These are phyloP conservation scores for Sympetrum striolatum DNA, from an alignment of 2,888 invertebrate genomes.

Conservation along the genomic window DNA sequence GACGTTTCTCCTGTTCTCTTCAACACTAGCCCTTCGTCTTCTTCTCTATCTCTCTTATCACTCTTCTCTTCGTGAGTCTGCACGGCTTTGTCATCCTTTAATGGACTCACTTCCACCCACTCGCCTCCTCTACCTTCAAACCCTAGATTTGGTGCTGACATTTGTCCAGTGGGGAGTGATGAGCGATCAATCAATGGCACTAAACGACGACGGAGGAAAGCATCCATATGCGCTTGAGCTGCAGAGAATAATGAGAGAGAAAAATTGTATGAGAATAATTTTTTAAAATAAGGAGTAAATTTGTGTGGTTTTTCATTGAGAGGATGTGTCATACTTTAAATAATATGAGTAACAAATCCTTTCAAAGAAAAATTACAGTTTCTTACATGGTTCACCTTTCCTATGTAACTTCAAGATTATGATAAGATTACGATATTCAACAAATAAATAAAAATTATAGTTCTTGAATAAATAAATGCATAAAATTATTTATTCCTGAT, in stretches of 20 bases:
- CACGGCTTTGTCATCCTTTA: conserved; percentile 48
- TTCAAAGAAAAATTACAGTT: no score
- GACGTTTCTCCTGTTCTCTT: neutral
- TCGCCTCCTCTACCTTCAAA: conserved; percentile 8
- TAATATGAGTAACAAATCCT: no score
- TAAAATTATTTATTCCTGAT: no score
- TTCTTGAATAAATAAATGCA: no score
- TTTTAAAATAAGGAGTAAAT: neutral
- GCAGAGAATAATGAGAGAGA: neutral
- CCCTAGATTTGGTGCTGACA: neutral
- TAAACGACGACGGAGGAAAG: conserved; percentile 20
- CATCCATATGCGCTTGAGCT: conserved; percentile 37
- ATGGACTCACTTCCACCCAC: conserved; percentile 44
- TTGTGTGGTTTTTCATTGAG: no score
- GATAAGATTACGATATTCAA: no score
- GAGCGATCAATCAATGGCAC: neutral
- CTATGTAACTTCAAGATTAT: no score
- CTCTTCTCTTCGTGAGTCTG: conserved; percentile 47
- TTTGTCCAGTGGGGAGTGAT: neutral
- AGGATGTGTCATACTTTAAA: no score
- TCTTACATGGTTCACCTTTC: no score
- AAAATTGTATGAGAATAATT: no score
- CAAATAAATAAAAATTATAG: no score
- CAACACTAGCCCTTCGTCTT: neutral
- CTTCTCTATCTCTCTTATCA: neutral